Evolutionary conservation across 2,797 vertebrate species (phyloP).

Genomic region (Acomys russatus): DNA sequence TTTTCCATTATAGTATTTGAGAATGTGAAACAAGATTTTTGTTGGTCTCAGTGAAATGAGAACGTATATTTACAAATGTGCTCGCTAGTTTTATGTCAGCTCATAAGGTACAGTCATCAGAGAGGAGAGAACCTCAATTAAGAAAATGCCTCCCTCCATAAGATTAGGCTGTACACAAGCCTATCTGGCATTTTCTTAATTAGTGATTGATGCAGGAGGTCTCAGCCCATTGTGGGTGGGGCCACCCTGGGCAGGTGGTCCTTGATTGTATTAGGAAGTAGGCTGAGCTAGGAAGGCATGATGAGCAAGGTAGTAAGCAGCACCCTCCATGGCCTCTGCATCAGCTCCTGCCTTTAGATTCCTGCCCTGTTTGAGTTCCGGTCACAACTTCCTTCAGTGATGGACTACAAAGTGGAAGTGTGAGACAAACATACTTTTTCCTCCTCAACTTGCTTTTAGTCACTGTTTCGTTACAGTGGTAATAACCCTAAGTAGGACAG

Average conservation of each 20-base stretch:
- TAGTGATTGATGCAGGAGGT: neutral
- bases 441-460: neutral
- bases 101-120: neutral
- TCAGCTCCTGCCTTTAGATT: neutral
- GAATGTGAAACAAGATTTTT: conserved; percentile 25
- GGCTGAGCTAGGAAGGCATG: neutral
- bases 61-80: neutral
- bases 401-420: neutral
- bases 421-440: neutral
- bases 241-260: neutral
- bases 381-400: neutral
- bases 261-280: neutral
- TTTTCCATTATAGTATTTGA: conserved; percentile 17
- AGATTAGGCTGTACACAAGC: neutral
- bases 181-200: neutral
- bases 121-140: neutral
- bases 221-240: neutral
- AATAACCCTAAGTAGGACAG: neutral
- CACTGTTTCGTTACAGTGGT: neutral
- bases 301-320: neutral
- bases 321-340: neutral
- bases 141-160: neutral
- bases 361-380: neutral
- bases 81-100: neutral
- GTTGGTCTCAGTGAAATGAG: neutral